A percentile compares a stretch with the other conserved stretches of the same genome.
Evolutionary conservation across 2,113 vertebrate species (phyloP).

Genomic region (western clawed frog (Xenopus tropicalis)): DNA sequence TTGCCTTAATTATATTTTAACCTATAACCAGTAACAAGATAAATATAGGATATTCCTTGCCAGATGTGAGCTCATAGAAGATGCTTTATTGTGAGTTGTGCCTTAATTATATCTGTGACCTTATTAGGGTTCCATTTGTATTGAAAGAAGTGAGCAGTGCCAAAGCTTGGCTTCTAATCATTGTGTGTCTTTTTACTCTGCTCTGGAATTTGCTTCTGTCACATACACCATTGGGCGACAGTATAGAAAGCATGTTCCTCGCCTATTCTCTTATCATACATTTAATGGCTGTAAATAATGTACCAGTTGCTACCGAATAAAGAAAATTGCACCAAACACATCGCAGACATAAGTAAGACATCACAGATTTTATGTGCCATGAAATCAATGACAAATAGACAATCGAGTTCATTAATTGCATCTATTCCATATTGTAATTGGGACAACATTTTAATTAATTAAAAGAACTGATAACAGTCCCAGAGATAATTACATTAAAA

Average conservation of each 20-base stretch:
- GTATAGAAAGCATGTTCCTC: not conserved
- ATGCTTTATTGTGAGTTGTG: not conserved
- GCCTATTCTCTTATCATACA: not conserved
- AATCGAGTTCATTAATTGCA: constrained; percentile 37
- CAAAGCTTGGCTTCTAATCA: not conserved
- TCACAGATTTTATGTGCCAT: constrained; percentile 25
- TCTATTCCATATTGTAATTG: constrained; percentile 20
- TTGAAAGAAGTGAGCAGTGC: not conserved
- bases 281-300: constrained; percentile 5
- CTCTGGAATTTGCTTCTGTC: not conserved
- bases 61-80: not conserved
- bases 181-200: not conserved
- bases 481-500: not conserved
- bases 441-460: constrained; percentile 21
- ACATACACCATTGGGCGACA: not conserved
- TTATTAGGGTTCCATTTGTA: constrained; percentile 28
- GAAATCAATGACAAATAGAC: constrained; percentile 30
- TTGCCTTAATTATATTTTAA: constrained; percentile 29
- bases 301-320: not conserved
- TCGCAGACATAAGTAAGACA: not conserved
- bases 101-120: constrained; percentile 11
- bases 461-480: not conserved
- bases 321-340: constrained; percentile 1
- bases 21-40: constrained; percentile 20
- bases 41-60: constrained; percentile 17